Conservation (phyloP, 2,888 invertebrate genomes). For the Himalopsyche kuldschensis region DNA sequence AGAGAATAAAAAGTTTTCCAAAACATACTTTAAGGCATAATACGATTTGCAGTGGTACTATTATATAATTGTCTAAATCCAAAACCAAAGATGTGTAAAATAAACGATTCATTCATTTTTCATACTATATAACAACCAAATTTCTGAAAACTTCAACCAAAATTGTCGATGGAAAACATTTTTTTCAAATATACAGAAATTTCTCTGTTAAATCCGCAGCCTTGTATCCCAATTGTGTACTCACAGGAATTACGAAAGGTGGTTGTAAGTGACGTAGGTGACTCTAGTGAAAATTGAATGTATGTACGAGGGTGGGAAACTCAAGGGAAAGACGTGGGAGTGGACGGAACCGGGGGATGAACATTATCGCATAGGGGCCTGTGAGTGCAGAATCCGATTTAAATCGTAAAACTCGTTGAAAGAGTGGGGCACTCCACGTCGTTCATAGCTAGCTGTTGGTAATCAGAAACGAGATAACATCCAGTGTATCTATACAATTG, state of each 20-base stretch:
- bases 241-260: not conserved
- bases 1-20: too few species aligned
- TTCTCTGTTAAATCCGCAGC: not conserved
- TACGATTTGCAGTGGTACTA: too few species aligned
- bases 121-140: too few species aligned
- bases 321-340: not conserved
- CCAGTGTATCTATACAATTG: not conserved
- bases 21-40: too few species aligned
- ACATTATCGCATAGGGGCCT: not conserved
- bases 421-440: constrained; percentile 12
- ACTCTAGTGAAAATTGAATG: not conserved
- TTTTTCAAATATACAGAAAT: too few species aligned
- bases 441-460: constrained; percentile 9
- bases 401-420: constrained; percentile 20
- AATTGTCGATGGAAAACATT: too few species aligned
- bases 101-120: too few species aligned
- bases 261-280: not conserved
- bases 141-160: too few species aligned
- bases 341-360: not conserved
- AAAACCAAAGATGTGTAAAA: too few species aligned
- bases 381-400: constrained; percentile 24
- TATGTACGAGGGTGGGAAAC: not conserved
- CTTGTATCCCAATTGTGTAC: not conserved
- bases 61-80: too few species aligned
- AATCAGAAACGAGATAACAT: constrained; percentile 21